Evolutionary conservation across 2,797 vertebrate genomes (phyloP).

Genomic region (Darevskia nairensis): DNA sequence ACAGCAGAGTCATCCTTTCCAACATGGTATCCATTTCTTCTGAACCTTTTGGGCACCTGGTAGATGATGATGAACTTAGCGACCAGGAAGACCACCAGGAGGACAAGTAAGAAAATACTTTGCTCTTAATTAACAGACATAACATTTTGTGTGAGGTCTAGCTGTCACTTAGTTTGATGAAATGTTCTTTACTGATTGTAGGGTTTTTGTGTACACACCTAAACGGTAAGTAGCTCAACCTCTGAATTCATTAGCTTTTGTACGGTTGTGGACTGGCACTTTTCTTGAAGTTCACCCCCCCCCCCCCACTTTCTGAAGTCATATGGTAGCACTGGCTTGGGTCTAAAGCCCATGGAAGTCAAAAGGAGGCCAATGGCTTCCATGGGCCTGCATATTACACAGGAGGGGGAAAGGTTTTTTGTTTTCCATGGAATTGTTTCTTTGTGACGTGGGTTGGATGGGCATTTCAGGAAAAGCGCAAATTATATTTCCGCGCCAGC

Average conservation of each 20-base stretch:
- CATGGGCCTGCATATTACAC: conserved; percentile 5
- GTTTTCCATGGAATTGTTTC: neutral
- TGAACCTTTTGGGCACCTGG: conserved; percentile 95
- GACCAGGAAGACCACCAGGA: conserved; percentile 93
- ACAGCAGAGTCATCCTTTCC: conserved; percentile 97
- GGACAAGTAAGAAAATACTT: conserved; percentile 85
- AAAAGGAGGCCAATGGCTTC: conserved; percentile 15
- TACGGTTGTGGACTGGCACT: neutral
- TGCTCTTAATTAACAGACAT: neutral
- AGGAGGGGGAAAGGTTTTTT: neutral
- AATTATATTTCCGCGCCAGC: neutral
- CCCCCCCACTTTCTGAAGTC: neutral
- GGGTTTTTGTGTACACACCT: conserved; percentile 62
- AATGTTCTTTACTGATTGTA: conserved; percentile 43
- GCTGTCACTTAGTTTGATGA: conserved; percentile 27
- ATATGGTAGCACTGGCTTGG: conserved; percentile 6
- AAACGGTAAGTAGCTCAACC: conserved; percentile 54
- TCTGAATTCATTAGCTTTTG: neutral
- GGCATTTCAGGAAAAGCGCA: neutral
- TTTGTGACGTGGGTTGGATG: neutral
- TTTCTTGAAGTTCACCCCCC: neutral
- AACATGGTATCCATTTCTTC: conserved; percentile 99
- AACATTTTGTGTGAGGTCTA: conserved; percentile 16
- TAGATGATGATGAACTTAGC: conserved; percentile 95
- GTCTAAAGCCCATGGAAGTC: neutral